These are phyloP conservation scores for Rhagonycha fulva DNA, from an alignment of 2,888 invertebrate genomes.

Conservation along the genomic window DNA sequence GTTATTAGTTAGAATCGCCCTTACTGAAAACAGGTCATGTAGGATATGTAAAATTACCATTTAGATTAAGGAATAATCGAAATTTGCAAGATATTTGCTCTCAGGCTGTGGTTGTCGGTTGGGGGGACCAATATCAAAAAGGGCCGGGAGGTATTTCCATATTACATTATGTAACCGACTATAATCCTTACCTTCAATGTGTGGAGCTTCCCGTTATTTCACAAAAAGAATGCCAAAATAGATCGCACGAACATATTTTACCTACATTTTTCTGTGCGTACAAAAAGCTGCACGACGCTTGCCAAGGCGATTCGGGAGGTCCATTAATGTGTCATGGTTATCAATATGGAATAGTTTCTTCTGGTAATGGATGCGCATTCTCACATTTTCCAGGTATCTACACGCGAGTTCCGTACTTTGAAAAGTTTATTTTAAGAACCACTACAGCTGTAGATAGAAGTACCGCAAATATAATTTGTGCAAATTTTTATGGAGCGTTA, in stretches of 20 bases:
- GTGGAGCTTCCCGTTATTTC: neutral
- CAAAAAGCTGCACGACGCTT: neutral
- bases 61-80: neutral
- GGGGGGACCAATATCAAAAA: neutral
- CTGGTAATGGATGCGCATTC: neutral
- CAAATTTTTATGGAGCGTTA: neutral
- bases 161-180: fast-evolving
- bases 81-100: neutral
- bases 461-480: neutral
- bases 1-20: neutral
- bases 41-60: neutral
- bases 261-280: neutral
- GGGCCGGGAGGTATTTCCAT: neutral
- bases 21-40: neutral
- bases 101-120: neutral
- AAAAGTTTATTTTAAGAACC: conserved; percentile 3
- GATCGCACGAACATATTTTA: neutral
- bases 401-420: neutral
- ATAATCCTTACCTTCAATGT: neutral
- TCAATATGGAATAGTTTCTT: conserved; percentile 9
- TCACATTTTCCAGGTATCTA: neutral
- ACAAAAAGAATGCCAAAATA: neutral
- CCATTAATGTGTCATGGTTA: conserved; percentile 8
- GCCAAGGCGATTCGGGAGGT: conserved; percentile 15
- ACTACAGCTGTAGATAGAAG: neutral